Base-by-base conservation (phyloP, 2,888 invertebrate species). In the Stomorhina lunata region DNA sequence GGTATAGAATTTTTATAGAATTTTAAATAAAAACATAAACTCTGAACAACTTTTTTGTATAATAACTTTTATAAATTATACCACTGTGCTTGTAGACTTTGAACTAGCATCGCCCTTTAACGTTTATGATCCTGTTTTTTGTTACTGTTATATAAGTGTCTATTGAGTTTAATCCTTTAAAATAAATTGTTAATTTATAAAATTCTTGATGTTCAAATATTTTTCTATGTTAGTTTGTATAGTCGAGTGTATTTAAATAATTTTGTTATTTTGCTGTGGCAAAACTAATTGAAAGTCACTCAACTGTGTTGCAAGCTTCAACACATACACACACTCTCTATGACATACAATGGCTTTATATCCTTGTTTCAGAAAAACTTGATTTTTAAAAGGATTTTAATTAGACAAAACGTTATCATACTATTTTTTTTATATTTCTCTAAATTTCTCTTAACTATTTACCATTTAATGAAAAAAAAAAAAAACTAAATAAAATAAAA, bases 211-310 rank as follows among this genome's bases (percentile, higher is more conserved):
- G 78, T 57, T 78, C 15, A 73, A 78, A 73, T 45, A 72, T 20
- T 59, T 61, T 79, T 76, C 5, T 7, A 43, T 43, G n/a, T n/a
- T n/a, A n/a, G 29, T 40, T 48, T 7, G 3, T 59, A 27, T 29
- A 66, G 25, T 17, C 34, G 65, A 65, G 32, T 34, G 34, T 50
- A 40, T 68, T 68, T 50, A 29, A 68, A 68, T 43, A 53, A 43
- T 61, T 50, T 61, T 78, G 55, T 65, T 78, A 55, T 69, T 59
- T 45, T 77, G 73, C 50, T 57, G 66, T 80, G 85, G 80, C 78
- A 80, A 81, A 89, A 87, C 88, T 90, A 89, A 90, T 90, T 90
- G 90, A 88, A 90, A 90, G 86, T 87, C 85, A 88, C 86, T 88
- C 89, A 89, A 88, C 86, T 83, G 81, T 81, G 61, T 57, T 27